Base-by-base conservation (phyloP, 2,797 vertebrate species). In the Melanotaenia maccullochi region DNA sequence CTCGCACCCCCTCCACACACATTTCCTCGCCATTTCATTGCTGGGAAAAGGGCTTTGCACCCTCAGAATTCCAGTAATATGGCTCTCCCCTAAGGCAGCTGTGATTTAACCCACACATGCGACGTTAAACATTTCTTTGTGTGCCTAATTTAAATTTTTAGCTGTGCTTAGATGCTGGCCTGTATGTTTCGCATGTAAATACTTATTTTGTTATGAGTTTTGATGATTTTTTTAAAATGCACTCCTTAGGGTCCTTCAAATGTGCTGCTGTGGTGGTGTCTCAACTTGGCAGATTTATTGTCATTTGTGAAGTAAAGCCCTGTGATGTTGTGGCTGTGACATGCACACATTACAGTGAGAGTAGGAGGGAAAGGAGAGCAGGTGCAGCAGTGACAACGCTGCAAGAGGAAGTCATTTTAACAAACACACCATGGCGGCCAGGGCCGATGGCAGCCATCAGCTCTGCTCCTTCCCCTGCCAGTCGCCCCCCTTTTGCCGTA, bases 371-470 rank as follows among this genome's bases (percentile, higher is more conserved):
- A 67, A 64, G 71, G 75, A 79, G 80, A 85, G 90, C 87, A 88
- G 91, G 78, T 89, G 88, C 84, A 76, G 54, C 70, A 40, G 67
- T 86, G 79, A 90, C 88, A 88, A 89, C 84, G 78, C 83, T 81
- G 84, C 83, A 73, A 22, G 25, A 81, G 85, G 86, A 91, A 91
- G 87, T 90, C 74, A 79, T 88, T 90, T 90, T 85, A 90, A 89
- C 84, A 88, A 89, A 93, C 87, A 81, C 87, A 73, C 66, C 25
- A 58, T 67, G 75, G 85, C 65, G 82, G 83, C 76, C 78, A 72
- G 86, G 84, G 77, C 85, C 60, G 66, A 76, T 81, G 75, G 78
- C 87, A 88, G 82, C 83, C 82, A 83, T 89, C 85, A 89, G 79
- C 74, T 54, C 71, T 68, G 76, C 81, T 84, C 68, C 69, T 70